phyloP scores from a whole-genome alignment of 2,888 invertebrate species.

The Monopis laevigella region DNA sequence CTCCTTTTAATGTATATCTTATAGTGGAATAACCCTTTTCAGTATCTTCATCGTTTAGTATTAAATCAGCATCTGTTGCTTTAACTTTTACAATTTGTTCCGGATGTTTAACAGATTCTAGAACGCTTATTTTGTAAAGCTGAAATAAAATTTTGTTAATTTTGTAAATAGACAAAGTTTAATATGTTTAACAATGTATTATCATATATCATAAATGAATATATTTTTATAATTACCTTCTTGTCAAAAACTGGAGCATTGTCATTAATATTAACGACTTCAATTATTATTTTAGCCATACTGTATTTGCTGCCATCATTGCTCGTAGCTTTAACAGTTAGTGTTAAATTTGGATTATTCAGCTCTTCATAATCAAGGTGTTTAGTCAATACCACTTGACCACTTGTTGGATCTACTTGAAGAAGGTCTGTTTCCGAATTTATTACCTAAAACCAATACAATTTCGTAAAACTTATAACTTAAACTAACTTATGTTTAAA shows the following conservation, averaged over 20 bases:
- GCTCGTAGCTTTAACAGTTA: conserved; percentile 66
- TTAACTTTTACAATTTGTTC: conserved; percentile 73
- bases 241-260: conserved; percentile 78
- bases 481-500: not conserved
- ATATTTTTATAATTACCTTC: conserved; percentile 44
- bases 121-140: conserved; percentile 74
- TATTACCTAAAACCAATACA: conserved; percentile 54
- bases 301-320: conserved; percentile 66
- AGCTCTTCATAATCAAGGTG: conserved; percentile 81
- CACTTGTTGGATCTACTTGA: conserved; percentile 72
- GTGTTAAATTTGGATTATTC: conserved; percentile 63
- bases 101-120: conserved; percentile 75
- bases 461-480: not conserved
- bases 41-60: conserved; percentile 64
- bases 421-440: conserved; percentile 63
- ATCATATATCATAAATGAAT: not conserved
- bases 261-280: conserved; percentile 81
- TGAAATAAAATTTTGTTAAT: conserved; percentile 27
- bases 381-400: conserved; percentile 77
- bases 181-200: conserved; percentile 2
- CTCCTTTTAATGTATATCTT: conserved; percentile 76
- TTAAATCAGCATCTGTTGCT: conserved; percentile 77
- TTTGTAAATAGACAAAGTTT: conserved; percentile 12
- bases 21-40: conserved; percentile 74
- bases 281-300: conserved; percentile 73